Conservation (phyloP, 2,888 invertebrate genomes). For the Allolobophora icterica region DNA sequence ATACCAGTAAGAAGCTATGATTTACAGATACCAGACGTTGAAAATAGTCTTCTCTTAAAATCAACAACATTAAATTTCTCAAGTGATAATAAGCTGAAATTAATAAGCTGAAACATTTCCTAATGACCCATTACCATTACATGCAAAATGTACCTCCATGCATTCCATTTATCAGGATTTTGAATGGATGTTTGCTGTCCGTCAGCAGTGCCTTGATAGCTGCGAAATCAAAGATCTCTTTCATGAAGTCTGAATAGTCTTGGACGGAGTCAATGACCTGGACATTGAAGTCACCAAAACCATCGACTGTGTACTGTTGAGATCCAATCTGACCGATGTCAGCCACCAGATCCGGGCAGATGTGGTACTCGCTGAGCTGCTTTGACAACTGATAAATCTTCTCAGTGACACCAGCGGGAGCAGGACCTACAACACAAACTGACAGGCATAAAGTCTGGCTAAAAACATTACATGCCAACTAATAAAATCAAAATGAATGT, state of each 20-base stretch:
- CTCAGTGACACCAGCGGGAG: constrained; percentile 87
- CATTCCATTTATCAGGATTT: constrained; percentile 90
- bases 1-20: background rate
- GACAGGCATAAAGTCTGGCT: too few species aligned
- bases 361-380: constrained; percentile 79
- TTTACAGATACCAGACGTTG: background rate
- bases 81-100: background rate
- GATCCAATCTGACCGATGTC: constrained; percentile 72
- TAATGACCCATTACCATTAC: background rate
- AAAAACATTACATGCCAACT: background rate
- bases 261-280: constrained; percentile 87
- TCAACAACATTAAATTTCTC: background rate
- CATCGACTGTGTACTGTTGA: constrained; percentile 72
- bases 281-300: constrained; percentile 54
- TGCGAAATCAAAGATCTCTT: constrained; percentile 92
- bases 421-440: constrained; percentile 74
- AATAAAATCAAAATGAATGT: background rate
- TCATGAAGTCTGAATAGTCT: constrained; percentile 89
- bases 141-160: constrained; percentile 77
- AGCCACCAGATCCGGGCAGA: constrained; percentile 78
- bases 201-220: constrained; percentile 78
- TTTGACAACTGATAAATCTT: constrained; percentile 83
- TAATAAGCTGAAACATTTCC: background rate
- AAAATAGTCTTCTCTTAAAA: background rate
- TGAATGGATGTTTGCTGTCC: constrained; percentile 71